Base-by-base conservation (phyloP, 2,113 vertebrate species). In the Otus sunia region DNA sequence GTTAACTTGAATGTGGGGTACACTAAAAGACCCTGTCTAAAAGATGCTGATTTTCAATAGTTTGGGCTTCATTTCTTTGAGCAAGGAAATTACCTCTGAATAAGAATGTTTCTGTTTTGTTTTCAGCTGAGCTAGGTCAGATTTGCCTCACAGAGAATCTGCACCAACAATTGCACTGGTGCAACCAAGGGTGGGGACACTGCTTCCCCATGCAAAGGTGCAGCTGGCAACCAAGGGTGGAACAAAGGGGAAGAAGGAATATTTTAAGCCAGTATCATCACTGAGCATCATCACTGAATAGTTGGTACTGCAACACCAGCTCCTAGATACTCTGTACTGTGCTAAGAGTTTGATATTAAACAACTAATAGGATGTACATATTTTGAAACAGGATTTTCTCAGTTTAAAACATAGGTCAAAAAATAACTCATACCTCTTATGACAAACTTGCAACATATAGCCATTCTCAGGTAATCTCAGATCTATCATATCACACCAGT, bases 401-500 rank as follows among this genome's bases (percentile, higher is more conserved):
- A 34, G 30, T 72, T 86, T 76, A 83, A 79, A 88, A 27, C 3
- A 6, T 7, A 86, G n/a, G 11, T 78, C 15, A 74, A 27, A 86
- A 84, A 47, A 5, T 5, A 26, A 20, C 30, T 86, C 8, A 22
- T 11, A 39, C 2, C 8, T 72, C 43, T 67, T 49, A 30, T 3
- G n/a, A 53, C 5, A 64, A 63, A 80, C 11, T 41, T 52, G 26
- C 18, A 68, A 52, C 34, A 41, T 32, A 73, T 91, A 87, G 9
- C 6, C 18, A 69, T 53, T 2, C 11, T 5, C 15, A 10, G 3
- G 30, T 84, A 49, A 43, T 62, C 17, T 49, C 3, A 2, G 25
- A 39, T 71, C 0, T 0, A 6, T 67, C 50, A 49, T 37, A 75
- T 37, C 64, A 62, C 20, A 66, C 6, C 0, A 0, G 8, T 62